Evolutionary conservation across 1,140 invertebrate species (phyloP).

Genomic region (Drosophila obscura): DNA sequence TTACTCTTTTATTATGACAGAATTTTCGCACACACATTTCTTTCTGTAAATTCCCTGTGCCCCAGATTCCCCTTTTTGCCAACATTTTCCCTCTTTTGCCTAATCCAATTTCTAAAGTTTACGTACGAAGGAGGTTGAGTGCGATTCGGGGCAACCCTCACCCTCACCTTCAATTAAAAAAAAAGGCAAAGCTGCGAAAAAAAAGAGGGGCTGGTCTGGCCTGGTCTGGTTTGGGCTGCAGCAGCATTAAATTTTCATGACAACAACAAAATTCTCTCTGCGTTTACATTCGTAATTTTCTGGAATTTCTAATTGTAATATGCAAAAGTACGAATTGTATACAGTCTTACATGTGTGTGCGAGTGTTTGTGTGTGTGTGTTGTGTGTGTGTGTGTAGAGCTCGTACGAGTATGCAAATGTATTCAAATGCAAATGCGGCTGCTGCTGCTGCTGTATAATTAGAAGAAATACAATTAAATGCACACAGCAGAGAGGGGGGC

Average conservation of each 20-base stretch:
- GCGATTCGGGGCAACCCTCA: too few relatives aligned
- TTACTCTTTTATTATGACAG: too few relatives aligned
- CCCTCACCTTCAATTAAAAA: too few relatives aligned
- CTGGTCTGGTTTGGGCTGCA: too few relatives aligned
- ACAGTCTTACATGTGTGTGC: neutral
- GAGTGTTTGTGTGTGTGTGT: neutral
- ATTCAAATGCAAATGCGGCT: constrained; percentile 57
- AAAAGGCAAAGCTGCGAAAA: too few relatives aligned
- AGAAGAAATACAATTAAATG: constrained; percentile 53
- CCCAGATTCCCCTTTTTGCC: too few relatives aligned
- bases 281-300: constrained; percentile 47
- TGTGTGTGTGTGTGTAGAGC: constrained; percentile 1
- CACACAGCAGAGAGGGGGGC: constrained; percentile 8
- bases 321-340: constrained; percentile 15
- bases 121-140: too few relatives aligned
- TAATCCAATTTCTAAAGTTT: too few relatives aligned
- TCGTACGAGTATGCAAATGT: constrained; percentile 15
- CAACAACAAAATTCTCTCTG: constrained; percentile 26
- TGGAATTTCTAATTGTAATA: constrained; percentile 46
- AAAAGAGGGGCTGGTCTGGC: too few relatives aligned
- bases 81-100: too few relatives aligned
- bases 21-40: too few relatives aligned
- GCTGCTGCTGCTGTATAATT: constrained; percentile 55
- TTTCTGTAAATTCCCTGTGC: too few relatives aligned
- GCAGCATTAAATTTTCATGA: constrained; percentile 28